These are phyloP conservation scores for Pangasius djambal DNA, from an alignment of 2,797 vertebrate genomes.

Conservation along the genomic window DNA sequence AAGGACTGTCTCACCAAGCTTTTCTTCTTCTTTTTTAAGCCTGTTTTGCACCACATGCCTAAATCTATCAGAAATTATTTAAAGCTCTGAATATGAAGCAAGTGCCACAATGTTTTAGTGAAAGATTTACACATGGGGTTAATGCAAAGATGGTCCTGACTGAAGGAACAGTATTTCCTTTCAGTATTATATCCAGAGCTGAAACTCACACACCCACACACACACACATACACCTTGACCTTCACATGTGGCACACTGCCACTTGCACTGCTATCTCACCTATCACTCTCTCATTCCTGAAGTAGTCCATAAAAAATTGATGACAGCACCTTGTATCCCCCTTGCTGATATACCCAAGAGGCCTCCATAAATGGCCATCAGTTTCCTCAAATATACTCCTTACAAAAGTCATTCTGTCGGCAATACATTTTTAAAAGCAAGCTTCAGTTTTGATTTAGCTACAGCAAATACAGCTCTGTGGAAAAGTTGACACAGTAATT, in stretches of 20 bases:
- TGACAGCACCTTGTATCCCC: constrained; percentile 10
- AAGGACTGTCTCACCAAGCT: background rate
- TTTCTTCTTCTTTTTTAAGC: background rate
- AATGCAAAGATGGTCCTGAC: background rate
- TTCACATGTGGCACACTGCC: constrained; percentile 37
- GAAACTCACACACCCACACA: background rate
- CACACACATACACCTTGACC: constrained; percentile 19
- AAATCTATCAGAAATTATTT: background rate
- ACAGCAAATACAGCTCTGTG: constrained; percentile 1
- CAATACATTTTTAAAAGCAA: constrained; percentile 18
- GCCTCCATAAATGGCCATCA: constrained; percentile 32
- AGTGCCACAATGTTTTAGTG: background rate
- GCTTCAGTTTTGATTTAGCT: background rate
- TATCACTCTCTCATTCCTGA: constrained; percentile 23
- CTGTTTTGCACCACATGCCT: background rate
- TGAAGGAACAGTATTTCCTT: background rate
- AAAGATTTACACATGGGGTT: background rate
- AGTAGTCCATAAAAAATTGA: constrained; percentile 39
- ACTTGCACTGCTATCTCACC: constrained; percentile 36
- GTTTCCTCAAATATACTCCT: constrained; percentile 35
- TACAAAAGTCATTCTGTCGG: constrained; percentile 12
- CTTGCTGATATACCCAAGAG: background rate
- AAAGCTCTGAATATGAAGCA: background rate
- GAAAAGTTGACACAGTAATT: constrained; percentile 25
- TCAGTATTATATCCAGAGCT: background rate